A percentile compares a stretch with the other conserved stretches of the same genome.
Evolutionary conservation across 2,888 invertebrate species (phyloP).

Genomic region (Erebia aethiops): DNA sequence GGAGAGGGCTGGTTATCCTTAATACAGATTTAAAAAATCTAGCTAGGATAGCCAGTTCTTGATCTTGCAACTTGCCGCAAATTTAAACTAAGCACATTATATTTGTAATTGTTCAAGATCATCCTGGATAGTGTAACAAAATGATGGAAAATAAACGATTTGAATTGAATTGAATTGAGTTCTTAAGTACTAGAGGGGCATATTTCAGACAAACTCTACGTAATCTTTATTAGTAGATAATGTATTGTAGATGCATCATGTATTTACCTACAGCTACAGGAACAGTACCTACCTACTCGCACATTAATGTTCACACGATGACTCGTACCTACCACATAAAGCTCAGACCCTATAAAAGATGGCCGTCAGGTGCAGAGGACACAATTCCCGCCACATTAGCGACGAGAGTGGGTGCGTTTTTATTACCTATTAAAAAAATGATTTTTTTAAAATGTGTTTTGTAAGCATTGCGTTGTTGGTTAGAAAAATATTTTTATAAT

Average conservation of each 20-base stretch:
- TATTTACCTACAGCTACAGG: neutral
- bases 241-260: neutral
- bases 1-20: no score
- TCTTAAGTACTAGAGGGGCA: no score
- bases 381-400: constrained; percentile 18
- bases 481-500: neutral
- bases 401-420: constrained; percentile 23
- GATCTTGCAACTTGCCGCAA: no score
- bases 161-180: no score
- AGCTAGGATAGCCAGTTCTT: no score
- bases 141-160: no score
- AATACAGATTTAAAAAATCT: no score
- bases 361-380: neutral
- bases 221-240: neutral
- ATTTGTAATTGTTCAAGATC: no score
- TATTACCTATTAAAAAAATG: neutral
- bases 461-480: neutral
- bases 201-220: no score
- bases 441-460: neutral
- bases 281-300: neutral
- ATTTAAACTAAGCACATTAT: no score
- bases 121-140: no score
- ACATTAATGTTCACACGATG: neutral
- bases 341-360: constrained; percentile 11
- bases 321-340: neutral